Evolutionary conservation across 2,113 vertebrate species (phyloP).

Genomic region (Myotis yumanensis): DNA sequence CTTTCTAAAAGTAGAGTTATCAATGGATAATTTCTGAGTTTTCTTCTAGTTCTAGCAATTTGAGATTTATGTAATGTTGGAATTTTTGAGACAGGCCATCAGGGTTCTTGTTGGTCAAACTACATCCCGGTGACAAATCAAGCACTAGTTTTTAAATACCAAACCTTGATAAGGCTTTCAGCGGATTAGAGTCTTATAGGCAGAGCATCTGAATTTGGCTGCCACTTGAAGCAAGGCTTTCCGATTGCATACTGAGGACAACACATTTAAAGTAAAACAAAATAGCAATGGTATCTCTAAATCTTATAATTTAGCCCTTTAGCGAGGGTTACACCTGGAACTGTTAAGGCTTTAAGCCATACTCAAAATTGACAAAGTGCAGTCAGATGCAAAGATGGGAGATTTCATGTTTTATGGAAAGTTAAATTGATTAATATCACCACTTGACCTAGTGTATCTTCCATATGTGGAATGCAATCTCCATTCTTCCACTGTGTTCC

Average conservation of each 20-base stretch:
- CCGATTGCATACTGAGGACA: neutral
- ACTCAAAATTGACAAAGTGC: neutral
- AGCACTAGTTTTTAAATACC: neutral
- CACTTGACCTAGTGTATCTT: neutral
- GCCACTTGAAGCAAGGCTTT: neutral
- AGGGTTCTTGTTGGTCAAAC: neutral
- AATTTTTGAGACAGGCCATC: neutral
- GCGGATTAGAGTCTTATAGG: neutral
- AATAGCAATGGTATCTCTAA: neutral
- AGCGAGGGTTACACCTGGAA: neutral
- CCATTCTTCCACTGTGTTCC: neutral
- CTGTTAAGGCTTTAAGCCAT: conserved; percentile 14
- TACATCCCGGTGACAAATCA: neutral
- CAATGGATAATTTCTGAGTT: neutral
- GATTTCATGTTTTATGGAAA: conserved; percentile 14
- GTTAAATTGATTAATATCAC: neutral
- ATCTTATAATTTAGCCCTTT: conserved; percentile 23
- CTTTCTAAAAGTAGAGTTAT: neutral
- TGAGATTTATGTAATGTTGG: neutral
- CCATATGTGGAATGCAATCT: neutral
- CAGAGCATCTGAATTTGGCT: neutral
- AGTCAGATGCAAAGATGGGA: neutral
- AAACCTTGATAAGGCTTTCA: neutral
- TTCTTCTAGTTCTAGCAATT: neutral
- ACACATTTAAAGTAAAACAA: neutral